Conservation (phyloP, 2,113 vertebrate species). For the Anguilla rostrata region DNA sequence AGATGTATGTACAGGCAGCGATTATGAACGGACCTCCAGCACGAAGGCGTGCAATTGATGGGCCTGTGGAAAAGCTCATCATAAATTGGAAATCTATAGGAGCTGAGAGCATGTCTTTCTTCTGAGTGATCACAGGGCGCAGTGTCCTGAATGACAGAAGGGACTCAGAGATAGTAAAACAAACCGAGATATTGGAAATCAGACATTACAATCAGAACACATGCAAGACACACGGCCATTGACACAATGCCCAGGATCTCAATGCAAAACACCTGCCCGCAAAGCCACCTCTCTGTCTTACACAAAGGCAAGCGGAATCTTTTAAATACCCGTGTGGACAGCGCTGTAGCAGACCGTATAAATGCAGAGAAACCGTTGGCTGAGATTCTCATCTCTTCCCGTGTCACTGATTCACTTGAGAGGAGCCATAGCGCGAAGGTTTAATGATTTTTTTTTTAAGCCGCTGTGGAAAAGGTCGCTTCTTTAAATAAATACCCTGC, state of each 20-base stretch:
- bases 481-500: constrained; percentile 10
- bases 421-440: background rate
- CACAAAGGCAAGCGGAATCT: background rate
- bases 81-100: constrained; percentile 20
- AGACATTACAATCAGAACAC: constrained; percentile 29
- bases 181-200: constrained; percentile 15
- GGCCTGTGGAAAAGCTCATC: constrained; percentile 4
- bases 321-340: background rate
- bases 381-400: background rate
- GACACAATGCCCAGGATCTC: background rate
- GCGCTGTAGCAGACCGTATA: constrained; percentile 10
- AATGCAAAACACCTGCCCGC: background rate
- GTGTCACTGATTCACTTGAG: constrained; percentile 3
- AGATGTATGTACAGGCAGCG: background rate
- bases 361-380: constrained; percentile 5
- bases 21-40: background rate
- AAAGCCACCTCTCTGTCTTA: constrained; percentile 11
- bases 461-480: background rate
- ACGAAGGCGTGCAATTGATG: background rate
- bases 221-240: background rate
- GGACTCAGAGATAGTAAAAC: constrained; percentile 4
- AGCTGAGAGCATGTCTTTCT: background rate
- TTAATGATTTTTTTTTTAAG: background rate
- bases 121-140: background rate
- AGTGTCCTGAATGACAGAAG: constrained; percentile 5